phyloP scores from a whole-genome alignment of 2,888 invertebrate genomes.

The Hydriomena furcata region DNA sequence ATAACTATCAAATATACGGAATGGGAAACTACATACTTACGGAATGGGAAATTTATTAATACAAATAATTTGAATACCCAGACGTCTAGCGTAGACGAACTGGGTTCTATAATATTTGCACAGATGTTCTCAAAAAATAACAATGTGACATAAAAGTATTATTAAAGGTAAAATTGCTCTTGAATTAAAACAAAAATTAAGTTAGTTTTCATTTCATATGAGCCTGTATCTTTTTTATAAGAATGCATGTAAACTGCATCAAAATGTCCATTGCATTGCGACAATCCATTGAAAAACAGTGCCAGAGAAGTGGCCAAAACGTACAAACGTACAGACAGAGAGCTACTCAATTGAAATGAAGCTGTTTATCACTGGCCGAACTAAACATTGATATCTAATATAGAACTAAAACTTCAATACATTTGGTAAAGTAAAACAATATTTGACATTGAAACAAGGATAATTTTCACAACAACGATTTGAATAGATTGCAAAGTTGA shows the following conservation, averaged over 20 bases:
- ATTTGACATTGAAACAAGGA: too few relatives aligned
- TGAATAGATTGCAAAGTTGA: neutral
- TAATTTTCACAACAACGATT: too few relatives aligned
- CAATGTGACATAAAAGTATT: too few relatives aligned
- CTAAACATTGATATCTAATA: constrained; percentile 21
- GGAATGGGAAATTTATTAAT: neutral
- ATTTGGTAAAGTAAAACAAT: too few relatives aligned
- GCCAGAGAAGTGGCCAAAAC: constrained; percentile 23
- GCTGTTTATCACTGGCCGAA: constrained; percentile 48
- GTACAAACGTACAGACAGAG: constrained; percentile 23
- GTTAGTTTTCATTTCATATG: too few relatives aligned
- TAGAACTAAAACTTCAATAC: neutral
- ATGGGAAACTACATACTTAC: too few relatives aligned
- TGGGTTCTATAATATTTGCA: constrained; percentile 1
- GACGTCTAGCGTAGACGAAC: constrained; percentile 1
- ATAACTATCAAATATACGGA: too few relatives aligned
- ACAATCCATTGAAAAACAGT: constrained; percentile 20
- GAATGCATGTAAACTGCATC: neutral
- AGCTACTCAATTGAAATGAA: constrained; percentile 49
- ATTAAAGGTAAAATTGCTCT: too few relatives aligned
- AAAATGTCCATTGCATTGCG: constrained; percentile 22
- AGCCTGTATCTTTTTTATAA: too few relatives aligned
- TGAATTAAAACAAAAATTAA: too few relatives aligned
- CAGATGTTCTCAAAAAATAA: neutral
- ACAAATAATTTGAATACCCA: neutral